Evolutionary conservation across 1,140 invertebrate genomes (phyloP), one percentile per base, ranked within the genome.

Genomic region (Fopius arisanus): DNA sequence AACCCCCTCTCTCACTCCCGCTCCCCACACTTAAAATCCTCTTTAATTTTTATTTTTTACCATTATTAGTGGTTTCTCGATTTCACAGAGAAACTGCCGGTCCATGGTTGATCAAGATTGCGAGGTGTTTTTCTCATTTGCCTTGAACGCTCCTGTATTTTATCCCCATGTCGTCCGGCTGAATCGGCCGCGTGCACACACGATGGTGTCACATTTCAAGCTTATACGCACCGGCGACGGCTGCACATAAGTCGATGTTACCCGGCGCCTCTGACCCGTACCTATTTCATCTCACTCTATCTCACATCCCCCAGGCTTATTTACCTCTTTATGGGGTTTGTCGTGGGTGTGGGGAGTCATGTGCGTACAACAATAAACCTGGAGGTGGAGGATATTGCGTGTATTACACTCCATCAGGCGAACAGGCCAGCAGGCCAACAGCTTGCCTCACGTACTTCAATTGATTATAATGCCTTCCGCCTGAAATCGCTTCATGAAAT

Each of bases 161-260:
- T 73, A 43, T 31, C 43, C 71, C 51, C 68, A 69, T 65, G 70
- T 66, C 63, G 62, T 77, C 75, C 63, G 70, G 76, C 65, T 62
- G 62, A 68, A 29, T 75, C 33, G 51, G 51, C 28, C 74, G 28
- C 48, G 40, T 51, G 37, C 41, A 51, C 48, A 72, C 29, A 67
- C 48, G 70, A 72, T 76, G 80, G 84, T 85, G 80, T 86, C 83
- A 80, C 81, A 81, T 86, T 86, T 86, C 84, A 86, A 82, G 80
- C 81, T 80, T 76, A 77, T 77, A 79, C 78, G 78, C 79, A 72
- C 41, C 72, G 75, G 69, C 66, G 71, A 73, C 68, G 67, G 77
- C 59, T 65, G 37, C 70, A 71, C 70, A 63, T 41, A 72, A 66
- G 54, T 59, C 54, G 63, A 66, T 66, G 65, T 67, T 40, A 37